Evolutionary conservation across 92 coral and sea anemone species (phyloP).

Genomic region (Zoanthus gigantus): DNA sequence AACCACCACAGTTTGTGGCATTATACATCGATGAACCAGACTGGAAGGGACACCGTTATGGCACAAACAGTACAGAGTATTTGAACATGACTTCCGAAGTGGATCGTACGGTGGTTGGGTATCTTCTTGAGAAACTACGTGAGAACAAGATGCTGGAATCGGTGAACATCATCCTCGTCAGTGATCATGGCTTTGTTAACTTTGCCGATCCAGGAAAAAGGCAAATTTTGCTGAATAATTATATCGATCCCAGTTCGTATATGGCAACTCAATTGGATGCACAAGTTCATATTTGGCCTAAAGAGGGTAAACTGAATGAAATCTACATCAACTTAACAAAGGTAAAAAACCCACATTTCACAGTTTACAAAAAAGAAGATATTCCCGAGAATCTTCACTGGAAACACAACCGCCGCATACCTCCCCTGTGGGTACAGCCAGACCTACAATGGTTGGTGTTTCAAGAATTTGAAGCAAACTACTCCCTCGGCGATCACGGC

Average conservation of each 20-base stretch:
- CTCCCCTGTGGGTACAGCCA: slow-evolving; percentile 84
- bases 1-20: slow-evolving; percentile 70
- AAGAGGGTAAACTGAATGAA: slow-evolving; percentile 56
- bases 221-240: slow-evolving; percentile 24
- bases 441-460: slow-evolving; percentile 76
- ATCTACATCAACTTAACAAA: slow-evolving; percentile 61
- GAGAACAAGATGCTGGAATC: slow-evolving; percentile 58
- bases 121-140: slow-evolving; percentile 59
- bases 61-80: slow-evolving; percentile 55
- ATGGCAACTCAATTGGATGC: slow-evolving; percentile 29
- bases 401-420: slow-evolving; percentile 86
- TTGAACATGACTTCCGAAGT: slow-evolving; percentile 57
- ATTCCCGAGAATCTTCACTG: slow-evolving; percentile 83
- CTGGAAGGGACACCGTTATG: slow-evolving; percentile 73
- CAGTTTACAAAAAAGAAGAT: slow-evolving; percentile 73
- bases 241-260: slow-evolving; percentile 54
- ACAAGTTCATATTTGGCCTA: slow-evolving; percentile 68
- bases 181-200: slow-evolving; percentile 79
- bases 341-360: slow-evolving; percentile 24
- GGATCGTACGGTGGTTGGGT: slow-evolving; percentile 70
- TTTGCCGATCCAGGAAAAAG: slow-evolving; percentile 29
- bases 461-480: slow-evolving; percentile 37
- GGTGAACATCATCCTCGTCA: slow-evolving; percentile 75
- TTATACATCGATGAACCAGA: slow-evolving; percentile 74
- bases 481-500: slow-evolving; percentile 69